phyloP scores from a whole-genome alignment of 1,140 invertebrate species.

The Micrasema minimum region DNA sequence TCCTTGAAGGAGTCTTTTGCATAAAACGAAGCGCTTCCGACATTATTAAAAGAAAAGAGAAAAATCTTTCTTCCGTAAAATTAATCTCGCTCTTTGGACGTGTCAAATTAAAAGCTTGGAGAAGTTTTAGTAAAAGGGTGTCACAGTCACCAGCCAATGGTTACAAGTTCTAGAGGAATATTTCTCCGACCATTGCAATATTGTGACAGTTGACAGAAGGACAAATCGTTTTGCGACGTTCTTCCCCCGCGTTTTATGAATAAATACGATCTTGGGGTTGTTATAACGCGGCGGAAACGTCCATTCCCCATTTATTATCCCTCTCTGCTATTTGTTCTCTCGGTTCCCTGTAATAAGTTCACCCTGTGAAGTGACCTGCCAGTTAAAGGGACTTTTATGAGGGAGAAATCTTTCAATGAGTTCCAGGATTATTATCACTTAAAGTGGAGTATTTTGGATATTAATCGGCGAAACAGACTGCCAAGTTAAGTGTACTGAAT shows the following conservation, averaged over 20 bases:
- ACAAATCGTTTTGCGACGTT: constrained; percentile 54
- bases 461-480: too few relatives aligned
- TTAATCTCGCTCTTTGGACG: constrained; percentile 26
- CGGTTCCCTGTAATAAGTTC: constrained; percentile 52
- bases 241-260: constrained; percentile 50
- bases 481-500: too few relatives aligned
- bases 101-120: constrained; percentile 35
- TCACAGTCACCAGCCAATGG: constrained; percentile 16
- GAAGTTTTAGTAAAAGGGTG: constrained; percentile 16
- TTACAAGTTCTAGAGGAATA: constrained; percentile 29
- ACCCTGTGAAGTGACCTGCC: constrained; percentile 51
- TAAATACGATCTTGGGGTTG: constrained; percentile 54
- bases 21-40: too few relatives aligned
- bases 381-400: constrained; percentile 23
- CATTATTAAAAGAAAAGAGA: not conserved
- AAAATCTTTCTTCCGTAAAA: constrained; percentile 34
- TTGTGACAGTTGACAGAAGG: constrained; percentile 53
- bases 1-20: too few relatives aligned
- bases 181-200: constrained; percentile 49
- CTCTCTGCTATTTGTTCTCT: constrained; percentile 46
- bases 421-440: too few relatives aligned
- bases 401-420: constrained; percentile 16
- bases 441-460: too few relatives aligned
- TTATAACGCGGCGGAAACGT: constrained; percentile 51
- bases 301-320: constrained; percentile 52